Conservation (phyloP, 2,113 vertebrate species). For the Syngnathus typhle region DNA sequence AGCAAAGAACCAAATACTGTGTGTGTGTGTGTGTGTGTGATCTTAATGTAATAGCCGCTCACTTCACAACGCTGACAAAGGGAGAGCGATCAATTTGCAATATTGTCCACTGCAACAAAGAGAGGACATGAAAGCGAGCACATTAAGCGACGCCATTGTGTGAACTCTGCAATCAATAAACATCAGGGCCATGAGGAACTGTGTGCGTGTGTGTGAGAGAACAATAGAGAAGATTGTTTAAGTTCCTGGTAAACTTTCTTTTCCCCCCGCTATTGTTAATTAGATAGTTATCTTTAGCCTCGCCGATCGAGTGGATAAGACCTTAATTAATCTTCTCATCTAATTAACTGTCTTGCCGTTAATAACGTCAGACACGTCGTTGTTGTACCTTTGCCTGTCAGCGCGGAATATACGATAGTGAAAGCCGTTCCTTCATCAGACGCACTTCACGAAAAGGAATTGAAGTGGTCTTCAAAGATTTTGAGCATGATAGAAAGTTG, state of each 20-base stretch:
- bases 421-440: neutral
- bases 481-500: neutral
- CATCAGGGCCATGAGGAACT: constrained; percentile 72
- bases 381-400: constrained; percentile 51
- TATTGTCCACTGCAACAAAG: constrained; percentile 84
- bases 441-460: neutral
- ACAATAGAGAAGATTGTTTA: constrained; percentile 50
- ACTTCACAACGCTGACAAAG: constrained; percentile 76
- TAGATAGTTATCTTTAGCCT: constrained; percentile 70
- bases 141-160: constrained; percentile 85
- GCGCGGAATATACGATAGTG: constrained; percentile 19
- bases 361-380: constrained; percentile 46
- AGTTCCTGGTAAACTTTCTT: constrained; percentile 58
- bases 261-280: constrained; percentile 54
- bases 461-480: neutral
- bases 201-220: constrained; percentile 9
- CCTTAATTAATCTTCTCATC: constrained; percentile 67
- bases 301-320: constrained; percentile 59
- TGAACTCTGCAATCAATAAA: constrained; percentile 94
- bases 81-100: constrained; percentile 95
- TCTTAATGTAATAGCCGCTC: constrained; percentile 75
- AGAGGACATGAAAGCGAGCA: constrained; percentile 86
- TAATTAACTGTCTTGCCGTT: constrained; percentile 65
- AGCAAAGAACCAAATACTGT: constrained; percentile 52
- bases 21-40: neutral